Evolutionary conservation across 2,113 vertebrate species (phyloP).

Genomic region (Gnathonemus longibarbis): DNA sequence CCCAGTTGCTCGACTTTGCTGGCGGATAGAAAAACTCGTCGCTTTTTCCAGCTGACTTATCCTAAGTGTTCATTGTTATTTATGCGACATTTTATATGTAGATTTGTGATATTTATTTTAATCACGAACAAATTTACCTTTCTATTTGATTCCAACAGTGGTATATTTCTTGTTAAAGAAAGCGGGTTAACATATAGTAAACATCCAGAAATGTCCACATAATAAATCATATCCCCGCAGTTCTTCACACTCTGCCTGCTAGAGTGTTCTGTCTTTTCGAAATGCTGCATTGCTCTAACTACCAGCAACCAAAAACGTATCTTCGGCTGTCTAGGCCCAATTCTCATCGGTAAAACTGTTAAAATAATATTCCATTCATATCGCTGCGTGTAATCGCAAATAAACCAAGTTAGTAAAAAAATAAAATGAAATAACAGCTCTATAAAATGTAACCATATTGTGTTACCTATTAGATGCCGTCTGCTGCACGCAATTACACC

Average conservation of each 20-base stretch:
- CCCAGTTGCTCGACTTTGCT: not conserved
- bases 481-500: not conserved
- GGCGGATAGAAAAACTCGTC: not conserved
- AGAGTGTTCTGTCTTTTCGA: not conserved
- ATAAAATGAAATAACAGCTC: not conserved
- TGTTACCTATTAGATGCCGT: constrained; percentile 3
- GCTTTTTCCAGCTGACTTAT: not conserved
- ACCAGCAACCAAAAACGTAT: not conserved
- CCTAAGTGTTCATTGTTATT: not conserved
- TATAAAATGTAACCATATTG: constrained; percentile 1
- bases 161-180: not conserved
- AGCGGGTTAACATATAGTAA: not conserved
- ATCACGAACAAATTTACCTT: not conserved
- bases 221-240: not conserved
- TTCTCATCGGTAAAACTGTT: not conserved
- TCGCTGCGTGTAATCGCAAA: not conserved
- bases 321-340: not conserved
- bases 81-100: not conserved
- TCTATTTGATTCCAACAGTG: not conserved
- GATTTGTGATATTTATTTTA: not conserved
- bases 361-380: not conserved
- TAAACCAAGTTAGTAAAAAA: not conserved
- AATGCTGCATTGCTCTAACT: not conserved
- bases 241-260: not conserved
- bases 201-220: not conserved